These are phyloP conservation scores for Thecophora atra DNA, from an alignment of 2,888 invertebrate species.

Conservation along the genomic window DNA sequence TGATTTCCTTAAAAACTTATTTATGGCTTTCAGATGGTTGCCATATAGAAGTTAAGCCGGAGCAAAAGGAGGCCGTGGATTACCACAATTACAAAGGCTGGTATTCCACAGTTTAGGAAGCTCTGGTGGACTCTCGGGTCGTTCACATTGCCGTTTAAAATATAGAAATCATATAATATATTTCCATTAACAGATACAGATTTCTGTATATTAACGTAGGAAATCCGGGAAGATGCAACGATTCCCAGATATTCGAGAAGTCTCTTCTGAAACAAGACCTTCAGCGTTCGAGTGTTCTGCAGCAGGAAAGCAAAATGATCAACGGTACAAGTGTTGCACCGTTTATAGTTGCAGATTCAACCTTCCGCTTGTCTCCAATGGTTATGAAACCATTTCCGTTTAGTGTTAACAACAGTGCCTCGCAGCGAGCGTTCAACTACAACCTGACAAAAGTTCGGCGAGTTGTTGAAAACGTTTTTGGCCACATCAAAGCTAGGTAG, in stretches of 20 bases:
- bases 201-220: neutral
- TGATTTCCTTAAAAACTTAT: too few species aligned
- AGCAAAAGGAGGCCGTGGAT: too few species aligned
- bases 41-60: too few species aligned
- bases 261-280: neutral
- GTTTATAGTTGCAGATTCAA: neutral
- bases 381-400: neutral
- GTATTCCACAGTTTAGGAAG: too few species aligned
- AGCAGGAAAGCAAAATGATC: neutral
- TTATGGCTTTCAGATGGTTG: too few species aligned
- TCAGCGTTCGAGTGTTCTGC: neutral
- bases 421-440: neutral
- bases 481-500: neutral
- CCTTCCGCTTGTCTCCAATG: neutral
- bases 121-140: neutral
- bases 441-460: neutral
- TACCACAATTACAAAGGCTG: too few species aligned
- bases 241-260: neutral
- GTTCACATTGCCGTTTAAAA: neutral
- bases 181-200: neutral
- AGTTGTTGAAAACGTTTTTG: neutral
- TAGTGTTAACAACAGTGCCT: neutral
- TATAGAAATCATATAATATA: neutral
- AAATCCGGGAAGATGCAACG: neutral
- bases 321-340: neutral